phyloP scores from a whole-genome alignment of 2,797 vertebrate genomes.

The Myripristis murdjan region DNA sequence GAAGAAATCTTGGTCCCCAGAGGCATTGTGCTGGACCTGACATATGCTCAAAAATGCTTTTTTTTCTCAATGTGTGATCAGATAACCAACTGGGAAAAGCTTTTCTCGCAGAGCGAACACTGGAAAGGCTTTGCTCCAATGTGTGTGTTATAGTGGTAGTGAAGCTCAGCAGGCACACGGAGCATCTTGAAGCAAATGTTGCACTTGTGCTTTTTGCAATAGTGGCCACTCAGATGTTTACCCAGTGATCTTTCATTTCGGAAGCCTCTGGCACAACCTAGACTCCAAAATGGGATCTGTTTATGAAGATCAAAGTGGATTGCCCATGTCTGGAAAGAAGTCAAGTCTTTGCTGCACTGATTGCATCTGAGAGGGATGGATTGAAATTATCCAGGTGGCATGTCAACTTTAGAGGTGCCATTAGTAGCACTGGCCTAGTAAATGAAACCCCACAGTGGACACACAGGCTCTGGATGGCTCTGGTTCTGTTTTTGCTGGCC shows the following conservation, averaged over 20 bases:
- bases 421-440: constrained; percentile 46
- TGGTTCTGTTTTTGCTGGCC: fast-evolving
- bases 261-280: constrained; percentile 74
- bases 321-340: constrained; percentile 34
- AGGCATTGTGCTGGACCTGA: neutral
- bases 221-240: constrained; percentile 71
- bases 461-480: constrained; percentile 48
- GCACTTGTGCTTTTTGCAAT: constrained; percentile 45
- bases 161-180: constrained; percentile 21
- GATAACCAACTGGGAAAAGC: constrained; percentile 49
- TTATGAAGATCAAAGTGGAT: constrained; percentile 68
- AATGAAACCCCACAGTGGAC: constrained; percentile 73
- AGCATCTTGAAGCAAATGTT: constrained; percentile 65
- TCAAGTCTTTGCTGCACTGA: constrained; percentile 72
- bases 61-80: constrained; percentile 48
- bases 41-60: constrained; percentile 22
- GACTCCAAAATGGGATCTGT: constrained; percentile 73
- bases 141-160: constrained; percentile 50
- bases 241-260: constrained; percentile 45
- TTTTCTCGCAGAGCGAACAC: constrained; percentile 62
- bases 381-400: neutral
- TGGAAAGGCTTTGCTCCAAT: constrained; percentile 37
- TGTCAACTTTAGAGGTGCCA: constrained; percentile 70
- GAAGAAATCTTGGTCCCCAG: constrained; percentile 1
- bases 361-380: constrained; percentile 53